Base-by-base conservation (phyloP, 2,888 invertebrate species). In the Zelleria hepariella region DNA sequence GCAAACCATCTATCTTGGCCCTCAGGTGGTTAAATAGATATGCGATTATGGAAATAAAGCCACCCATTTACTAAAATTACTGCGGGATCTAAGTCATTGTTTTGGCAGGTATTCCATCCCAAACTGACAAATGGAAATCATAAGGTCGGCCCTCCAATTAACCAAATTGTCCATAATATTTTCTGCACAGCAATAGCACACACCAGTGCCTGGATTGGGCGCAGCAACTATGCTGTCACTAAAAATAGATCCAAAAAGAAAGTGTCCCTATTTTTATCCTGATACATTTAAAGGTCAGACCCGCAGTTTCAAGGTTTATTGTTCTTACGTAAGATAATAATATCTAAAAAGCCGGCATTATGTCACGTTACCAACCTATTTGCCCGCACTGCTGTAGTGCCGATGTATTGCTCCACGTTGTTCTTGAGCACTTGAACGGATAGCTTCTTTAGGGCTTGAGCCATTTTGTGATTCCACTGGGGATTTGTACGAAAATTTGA, bases 361-460 rank as follows among this genome's bases (percentile, higher is more conserved):
- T 52, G 21, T 23, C 6, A 57, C 57, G n/a, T 23, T 48, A 53
- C 52, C 63, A 80, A 86, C 86, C 86, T 83, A 70, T 71, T 78
- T 23, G 82, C 75, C 1, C 53, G 53, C 3, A 53, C 8, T 15
- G 53, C 53, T n/a, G 53, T 25, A 15, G 24, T 15, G 6, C 53
- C 53, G 25, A 53, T 5, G 8, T 75, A 63, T 58, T 65, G 63
- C 61, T 85, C 85, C 63, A 77, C 78, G 63, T 75, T 79, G 61
- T 71, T 78, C 71, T 77, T 79, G 26, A 86, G 66, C 66, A 82
- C 77, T 71, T 81, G 79, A 55, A 71, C 69, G 18, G 80, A 65
- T 61, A 86, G 66, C 65, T 82, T 84, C 65, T 77, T 76, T 64
- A 87, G 64, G 52, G 77, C 73, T 60, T 79, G 79, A 64, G 84